These are phyloP conservation scores for Alloplasta piceator DNA, from an alignment of 2,888 invertebrate species.

Conservation along the genomic window DNA sequence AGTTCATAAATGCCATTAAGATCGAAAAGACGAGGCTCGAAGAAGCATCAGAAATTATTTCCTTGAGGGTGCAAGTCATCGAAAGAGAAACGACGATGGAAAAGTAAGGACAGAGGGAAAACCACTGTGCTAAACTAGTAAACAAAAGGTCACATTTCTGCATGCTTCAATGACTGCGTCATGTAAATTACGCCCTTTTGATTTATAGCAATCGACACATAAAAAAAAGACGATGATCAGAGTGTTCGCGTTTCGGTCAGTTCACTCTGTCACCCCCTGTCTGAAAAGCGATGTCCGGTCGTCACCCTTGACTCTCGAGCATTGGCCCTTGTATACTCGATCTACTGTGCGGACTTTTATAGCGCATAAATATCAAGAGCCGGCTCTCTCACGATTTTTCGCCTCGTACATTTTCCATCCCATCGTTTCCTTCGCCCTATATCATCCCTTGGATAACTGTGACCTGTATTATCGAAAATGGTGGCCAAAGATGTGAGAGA, in stretches of 20 bases:
- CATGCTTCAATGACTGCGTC: background rate
- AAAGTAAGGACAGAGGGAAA: slow-evolving; percentile 30
- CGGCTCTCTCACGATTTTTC: slow-evolving; percentile 60
- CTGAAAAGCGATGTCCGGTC: slow-evolving; percentile 80
- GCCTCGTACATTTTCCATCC: background rate
- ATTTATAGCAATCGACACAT: background rate
- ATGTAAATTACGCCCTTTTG: background rate
- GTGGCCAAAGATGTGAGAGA: slow-evolving; percentile 70
- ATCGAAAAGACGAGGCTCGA: slow-evolving; percentile 64
- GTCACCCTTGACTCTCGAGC: slow-evolving; percentile 79
- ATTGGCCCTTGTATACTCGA: slow-evolving; percentile 69
- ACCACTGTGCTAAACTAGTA: slow-evolving; percentile 30
- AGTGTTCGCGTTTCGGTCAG: slow-evolving; percentile 51
- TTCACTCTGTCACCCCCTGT: slow-evolving; percentile 72
- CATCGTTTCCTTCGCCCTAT: slow-evolving; percentile 37
- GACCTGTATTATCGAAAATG: slow-evolving; percentile 81
- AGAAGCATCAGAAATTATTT: slow-evolving; percentile 35
- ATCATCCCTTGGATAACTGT: slow-evolving; percentile 73
- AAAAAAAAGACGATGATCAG: slow-evolving; percentile 37
- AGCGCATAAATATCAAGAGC: slow-evolving; percentile 83
- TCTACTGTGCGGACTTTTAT: slow-evolving; percentile 78
- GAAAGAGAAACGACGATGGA: slow-evolving; percentile 45
- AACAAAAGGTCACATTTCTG: background rate
- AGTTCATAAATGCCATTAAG: slow-evolving; percentile 76
- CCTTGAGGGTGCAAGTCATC: slow-evolving; percentile 49